Evolutionary conservation across 2,888 invertebrate species (phyloP).

Genomic region (Lampropteryx suffumata): DNA sequence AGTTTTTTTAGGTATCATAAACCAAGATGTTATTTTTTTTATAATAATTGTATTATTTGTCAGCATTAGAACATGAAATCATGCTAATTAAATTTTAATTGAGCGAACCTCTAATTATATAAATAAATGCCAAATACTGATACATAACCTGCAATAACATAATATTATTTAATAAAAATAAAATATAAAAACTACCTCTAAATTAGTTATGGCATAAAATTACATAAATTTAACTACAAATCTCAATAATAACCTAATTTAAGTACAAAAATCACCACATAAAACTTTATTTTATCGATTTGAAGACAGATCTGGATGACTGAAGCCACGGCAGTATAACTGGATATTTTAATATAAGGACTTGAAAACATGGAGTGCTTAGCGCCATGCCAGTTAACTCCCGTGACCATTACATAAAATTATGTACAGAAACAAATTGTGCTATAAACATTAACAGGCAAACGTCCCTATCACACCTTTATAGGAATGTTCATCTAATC

Average conservation of each 20-base stretch:
- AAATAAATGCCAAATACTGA: constrained; percentile 54
- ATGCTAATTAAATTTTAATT: constrained; percentile 60
- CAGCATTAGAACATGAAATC: constrained; percentile 33
- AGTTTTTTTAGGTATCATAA: constrained; percentile 1
- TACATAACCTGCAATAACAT: constrained; percentile 50
- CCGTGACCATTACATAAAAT: constrained; percentile 3
- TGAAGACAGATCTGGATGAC: constrained; percentile 31
- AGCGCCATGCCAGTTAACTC: background rate
- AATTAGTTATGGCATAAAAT: constrained; percentile 81
- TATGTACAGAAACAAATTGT: constrained; percentile 31
- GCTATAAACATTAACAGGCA: constrained; percentile 26
- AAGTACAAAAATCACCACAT: constrained; percentile 70
- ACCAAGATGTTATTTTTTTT: constrained; percentile 9
- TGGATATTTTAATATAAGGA: background rate
- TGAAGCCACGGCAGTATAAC: constrained; percentile 1
- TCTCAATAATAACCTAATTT: constrained; percentile 68
- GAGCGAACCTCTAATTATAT: constrained; percentile 65
- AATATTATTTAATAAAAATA: constrained; percentile 58
- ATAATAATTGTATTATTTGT: constrained; percentile 9
- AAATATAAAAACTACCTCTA: constrained; percentile 67
- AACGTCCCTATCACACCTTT: constrained; percentile 22
- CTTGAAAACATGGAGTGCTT: background rate
- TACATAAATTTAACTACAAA: constrained; percentile 62
- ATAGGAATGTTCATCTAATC: constrained; percentile 31
- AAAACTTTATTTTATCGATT: constrained; percentile 33